These are phyloP conservation scores for Zygothrica quintamaculata DNA, from an alignment of 2,888 invertebrate genomes.

Conservation along the genomic window DNA sequence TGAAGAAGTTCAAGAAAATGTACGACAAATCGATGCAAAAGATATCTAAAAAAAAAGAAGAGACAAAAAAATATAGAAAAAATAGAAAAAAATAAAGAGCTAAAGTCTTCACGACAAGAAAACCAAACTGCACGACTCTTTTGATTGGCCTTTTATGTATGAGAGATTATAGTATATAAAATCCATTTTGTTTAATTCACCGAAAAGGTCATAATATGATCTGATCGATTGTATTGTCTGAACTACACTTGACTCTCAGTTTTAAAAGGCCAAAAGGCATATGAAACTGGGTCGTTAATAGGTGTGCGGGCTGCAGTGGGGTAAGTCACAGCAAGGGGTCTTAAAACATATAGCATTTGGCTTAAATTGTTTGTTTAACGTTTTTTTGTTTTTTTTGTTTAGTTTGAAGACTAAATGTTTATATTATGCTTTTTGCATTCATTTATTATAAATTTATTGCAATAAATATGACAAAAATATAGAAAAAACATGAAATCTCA, in stretches of 20 bases:
- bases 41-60: constrained; percentile 11
- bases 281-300: constrained; percentile 33
- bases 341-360: too few species aligned
- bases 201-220: constrained; percentile 50
- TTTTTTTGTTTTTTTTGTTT: too few species aligned
- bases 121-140: constrained; percentile 37
- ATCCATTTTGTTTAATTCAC: constrained; percentile 46
- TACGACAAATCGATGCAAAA: constrained; percentile 2
- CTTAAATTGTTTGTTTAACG: too few species aligned
- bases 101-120: constrained; percentile 16
- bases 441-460: too few species aligned
- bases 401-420: too few species aligned
- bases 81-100: constrained; percentile 4
- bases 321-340: too few species aligned
- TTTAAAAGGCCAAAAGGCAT: constrained; percentile 12
- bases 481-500: too few species aligned
- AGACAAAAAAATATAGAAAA: neutral
- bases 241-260: constrained; percentile 34
- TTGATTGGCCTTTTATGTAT: constrained; percentile 56
- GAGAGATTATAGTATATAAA: constrained; percentile 33
- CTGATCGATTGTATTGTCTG: constrained; percentile 25
- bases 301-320: too few species aligned
- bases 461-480: too few species aligned
- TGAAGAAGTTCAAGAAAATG: constrained; percentile 45
- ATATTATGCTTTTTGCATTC: too few species aligned